Conservation (phyloP, 2,888 invertebrate species). For the Dexiosoma caninum region DNA sequence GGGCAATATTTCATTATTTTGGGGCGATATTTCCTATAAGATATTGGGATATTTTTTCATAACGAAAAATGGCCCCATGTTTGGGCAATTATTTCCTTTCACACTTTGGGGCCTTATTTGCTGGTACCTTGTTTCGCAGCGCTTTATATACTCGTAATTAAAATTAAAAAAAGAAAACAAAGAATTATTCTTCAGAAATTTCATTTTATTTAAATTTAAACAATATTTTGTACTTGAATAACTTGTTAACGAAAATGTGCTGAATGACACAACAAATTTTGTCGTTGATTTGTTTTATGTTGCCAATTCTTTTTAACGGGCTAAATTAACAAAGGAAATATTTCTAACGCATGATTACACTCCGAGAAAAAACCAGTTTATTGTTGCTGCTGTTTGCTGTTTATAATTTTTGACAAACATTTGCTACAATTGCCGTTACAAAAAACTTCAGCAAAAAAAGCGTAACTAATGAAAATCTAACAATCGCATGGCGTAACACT, state of each 20-base stretch:
- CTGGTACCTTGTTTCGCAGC: too few species aligned
- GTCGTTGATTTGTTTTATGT: slow-evolving; percentile 3
- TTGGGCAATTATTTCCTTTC: too few species aligned
- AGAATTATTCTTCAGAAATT: too few species aligned
- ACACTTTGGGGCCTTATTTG: too few species aligned
- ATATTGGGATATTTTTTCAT: too few species aligned
- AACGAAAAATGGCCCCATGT: too few species aligned
- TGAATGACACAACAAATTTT: background rate
- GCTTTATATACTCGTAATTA: too few species aligned
- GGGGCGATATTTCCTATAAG: too few species aligned
- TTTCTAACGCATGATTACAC: slow-evolving; percentile 49
- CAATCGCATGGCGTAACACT: slow-evolving; percentile 39
- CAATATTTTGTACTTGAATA: background rate
- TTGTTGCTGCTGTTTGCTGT: background rate
- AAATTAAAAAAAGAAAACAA: too few species aligned
- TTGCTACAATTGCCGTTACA: slow-evolving; percentile 1
- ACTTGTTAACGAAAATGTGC: background rate
- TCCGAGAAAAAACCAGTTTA: background rate
- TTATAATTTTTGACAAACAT: background rate
- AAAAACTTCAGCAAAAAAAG: background rate
- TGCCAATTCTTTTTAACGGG: background rate
- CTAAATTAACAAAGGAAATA: slow-evolving; percentile 28
- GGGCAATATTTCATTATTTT: too few species aligned
- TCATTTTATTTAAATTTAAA: too few species aligned
- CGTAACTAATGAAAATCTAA: slow-evolving; percentile 48